Percentiles rank a stretch among this genome's conserved stretches.
Evolutionary conservation across 2,888 invertebrate genomes (phyloP).

Genomic region (Dicranocentrus wangi): DNA sequence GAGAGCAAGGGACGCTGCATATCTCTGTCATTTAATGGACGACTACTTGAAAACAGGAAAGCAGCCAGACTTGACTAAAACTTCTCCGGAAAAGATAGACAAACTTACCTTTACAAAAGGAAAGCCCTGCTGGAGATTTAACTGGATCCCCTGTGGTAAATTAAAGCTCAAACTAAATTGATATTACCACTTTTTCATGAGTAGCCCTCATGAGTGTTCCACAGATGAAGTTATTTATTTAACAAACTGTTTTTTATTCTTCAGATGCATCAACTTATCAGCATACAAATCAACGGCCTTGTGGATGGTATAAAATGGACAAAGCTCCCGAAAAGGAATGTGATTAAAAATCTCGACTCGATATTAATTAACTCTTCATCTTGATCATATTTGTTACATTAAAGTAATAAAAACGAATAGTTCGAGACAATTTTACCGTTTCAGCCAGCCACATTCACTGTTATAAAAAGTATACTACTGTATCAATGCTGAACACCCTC

Average conservation of each 20-base stretch:
- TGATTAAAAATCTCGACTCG: slow-evolving; percentile 8
- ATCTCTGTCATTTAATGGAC: slow-evolving; percentile 59
- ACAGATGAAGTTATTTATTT: too few species aligned
- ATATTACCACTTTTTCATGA: not conserved
- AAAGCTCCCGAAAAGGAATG: slow-evolving; percentile 45
- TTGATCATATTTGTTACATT: too few species aligned
- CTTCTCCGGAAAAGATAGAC: slow-evolving; percentile 18
- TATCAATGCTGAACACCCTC: too few species aligned
- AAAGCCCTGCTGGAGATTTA: slow-evolving; percentile 58
- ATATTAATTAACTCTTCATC: not conserved
- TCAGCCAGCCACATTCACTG: too few species aligned
- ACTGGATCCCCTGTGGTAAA: slow-evolving; percentile 63
- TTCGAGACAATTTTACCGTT: too few species aligned
- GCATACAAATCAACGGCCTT: slow-evolving; percentile 46
- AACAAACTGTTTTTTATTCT: too few species aligned
- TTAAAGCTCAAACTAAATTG: too few species aligned
- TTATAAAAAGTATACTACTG: too few species aligned
- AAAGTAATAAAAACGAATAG: too few species aligned
- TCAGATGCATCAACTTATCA: slow-evolving; percentile 14
- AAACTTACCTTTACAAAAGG: slow-evolving; percentile 37
- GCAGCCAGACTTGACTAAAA: slow-evolving; percentile 51
- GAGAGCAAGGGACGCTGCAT: slow-evolving; percentile 55
- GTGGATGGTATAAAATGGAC: slow-evolving; percentile 65
- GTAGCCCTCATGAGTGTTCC: too few species aligned
- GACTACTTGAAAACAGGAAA: slow-evolving; percentile 60